Conservation (phyloP, 2,797 vertebrate genomes). For the Cossypha dichroa region DNA sequence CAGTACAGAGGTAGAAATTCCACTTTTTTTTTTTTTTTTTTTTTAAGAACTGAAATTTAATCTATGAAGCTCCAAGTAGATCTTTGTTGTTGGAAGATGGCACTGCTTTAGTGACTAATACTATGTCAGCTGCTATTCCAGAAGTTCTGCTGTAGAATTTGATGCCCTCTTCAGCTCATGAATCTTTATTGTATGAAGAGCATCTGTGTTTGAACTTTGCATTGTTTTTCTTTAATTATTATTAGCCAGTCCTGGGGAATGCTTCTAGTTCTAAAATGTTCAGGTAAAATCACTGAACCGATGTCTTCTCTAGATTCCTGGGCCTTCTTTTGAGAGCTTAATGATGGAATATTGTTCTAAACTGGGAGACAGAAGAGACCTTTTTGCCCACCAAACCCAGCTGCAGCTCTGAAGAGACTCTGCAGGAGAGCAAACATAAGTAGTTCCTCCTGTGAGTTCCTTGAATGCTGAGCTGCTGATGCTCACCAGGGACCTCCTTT, state of each 20-base stretch:
- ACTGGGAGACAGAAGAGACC: not conserved
- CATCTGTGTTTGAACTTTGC: not conserved
- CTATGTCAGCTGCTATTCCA: not conserved
- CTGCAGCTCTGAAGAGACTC: not conserved
- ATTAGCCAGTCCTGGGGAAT: not conserved
- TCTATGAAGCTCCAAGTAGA: not conserved
- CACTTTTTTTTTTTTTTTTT: not conserved
- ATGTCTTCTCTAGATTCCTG: not conserved
- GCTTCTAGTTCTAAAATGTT: not conserved
- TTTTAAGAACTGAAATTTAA: not conserved
- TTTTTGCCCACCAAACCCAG: not conserved
- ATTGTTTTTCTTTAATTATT: not conserved
- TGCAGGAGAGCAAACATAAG: not conserved
- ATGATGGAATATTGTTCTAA: not conserved
- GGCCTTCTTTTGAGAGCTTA: not conserved
- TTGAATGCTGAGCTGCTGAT: not conserved
- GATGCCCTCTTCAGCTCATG: not conserved
- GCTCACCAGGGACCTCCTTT: not conserved
- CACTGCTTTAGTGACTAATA: not conserved
- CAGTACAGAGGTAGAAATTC: not conserved
- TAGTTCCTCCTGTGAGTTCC: not conserved
- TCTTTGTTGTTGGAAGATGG: not conserved
- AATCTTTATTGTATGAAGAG: not conserved
- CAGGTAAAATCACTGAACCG: not conserved
- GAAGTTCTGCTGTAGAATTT: not conserved